Evolutionary conservation across 2,888 invertebrate genomes (phyloP).

Genomic region (Cantharis lateralis): DNA sequence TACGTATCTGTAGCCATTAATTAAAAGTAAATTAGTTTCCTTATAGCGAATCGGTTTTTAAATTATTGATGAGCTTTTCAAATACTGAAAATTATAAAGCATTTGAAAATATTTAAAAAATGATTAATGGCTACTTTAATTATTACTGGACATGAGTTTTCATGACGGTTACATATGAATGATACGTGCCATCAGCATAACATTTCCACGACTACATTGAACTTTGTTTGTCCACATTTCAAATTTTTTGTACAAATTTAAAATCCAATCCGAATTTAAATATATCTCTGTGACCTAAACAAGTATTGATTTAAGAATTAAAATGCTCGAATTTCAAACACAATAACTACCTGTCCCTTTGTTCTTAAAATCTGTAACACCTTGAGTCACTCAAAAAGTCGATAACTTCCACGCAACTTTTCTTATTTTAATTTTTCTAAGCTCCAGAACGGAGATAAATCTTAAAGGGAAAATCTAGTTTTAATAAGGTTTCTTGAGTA

Average conservation of each 20-base stretch:
- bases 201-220: not conserved
- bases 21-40: not conserved
- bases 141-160: conserved; percentile 1
- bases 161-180: not conserved
- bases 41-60: not conserved
- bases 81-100: not conserved
- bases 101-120: not conserved
- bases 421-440: not conserved
- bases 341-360: not conserved
- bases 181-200: not conserved
- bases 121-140: not conserved
- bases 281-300: not conserved
- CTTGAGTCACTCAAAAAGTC: not conserved
- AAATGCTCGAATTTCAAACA: not conserved
- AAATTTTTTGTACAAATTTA: not conserved
- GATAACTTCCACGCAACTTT: not conserved
- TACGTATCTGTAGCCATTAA: not conserved
- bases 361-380: not conserved
- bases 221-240: not conserved
- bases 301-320: not conserved
- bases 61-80: not conserved
- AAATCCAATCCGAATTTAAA: not conserved
- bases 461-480: not conserved
- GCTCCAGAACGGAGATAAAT: not conserved
- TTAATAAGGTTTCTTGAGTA: not conserved